Base-by-base conservation (phyloP, 2,113 vertebrate genomes). In the Nothoprocta perdicaria region DNA sequence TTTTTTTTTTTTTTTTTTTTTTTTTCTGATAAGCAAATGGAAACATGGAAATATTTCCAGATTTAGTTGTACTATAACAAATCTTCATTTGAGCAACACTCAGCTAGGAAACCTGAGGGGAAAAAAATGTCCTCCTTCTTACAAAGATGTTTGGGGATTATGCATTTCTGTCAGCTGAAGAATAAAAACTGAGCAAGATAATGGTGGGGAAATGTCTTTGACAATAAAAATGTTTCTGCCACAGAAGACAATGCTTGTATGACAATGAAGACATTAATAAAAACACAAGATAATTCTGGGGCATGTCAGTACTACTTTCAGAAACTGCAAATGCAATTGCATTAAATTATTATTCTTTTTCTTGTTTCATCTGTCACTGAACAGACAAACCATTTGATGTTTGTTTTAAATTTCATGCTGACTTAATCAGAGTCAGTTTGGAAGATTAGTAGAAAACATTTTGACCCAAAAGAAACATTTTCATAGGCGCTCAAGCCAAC, bases 311-410 rank as follows among this genome's bases (percentile, higher is more conserved):
- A 41, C 33, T n/a, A 76, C 31, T 88, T 73, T 86, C 69, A 86
- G 84, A 89, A 69, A 27, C 35, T 86, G 31, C 31, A 57, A 67
- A 43, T 1, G 2, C 40, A 55, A 78, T 27, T 72, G 17, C 45
- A 52, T 79, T 86, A 57, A 62, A 81, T 18, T 90, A 84, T 48
- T 48, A 38, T 65, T 35, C 45, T 86, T 80, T 83, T n/a, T 55
- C 90, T 71, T 87, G 3, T 87, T 72, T 80, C 55, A 80, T 81
- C 53, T 81, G 57, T 43, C 9, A 2, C 33, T 76, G 26, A 40
- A 24, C 74, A 88, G 83, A 73, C 76, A 90, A 94, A 93, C n/a
- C 18, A 66, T 50, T 45, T 62, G 35, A 60, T 86, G 71, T 38
- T 69, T 45, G 22, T 84, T 69, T 81, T 41, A 82, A 33, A 79